Conservation (phyloP, 1,140 invertebrate species). For the Drosophila mojavensis region DNA sequence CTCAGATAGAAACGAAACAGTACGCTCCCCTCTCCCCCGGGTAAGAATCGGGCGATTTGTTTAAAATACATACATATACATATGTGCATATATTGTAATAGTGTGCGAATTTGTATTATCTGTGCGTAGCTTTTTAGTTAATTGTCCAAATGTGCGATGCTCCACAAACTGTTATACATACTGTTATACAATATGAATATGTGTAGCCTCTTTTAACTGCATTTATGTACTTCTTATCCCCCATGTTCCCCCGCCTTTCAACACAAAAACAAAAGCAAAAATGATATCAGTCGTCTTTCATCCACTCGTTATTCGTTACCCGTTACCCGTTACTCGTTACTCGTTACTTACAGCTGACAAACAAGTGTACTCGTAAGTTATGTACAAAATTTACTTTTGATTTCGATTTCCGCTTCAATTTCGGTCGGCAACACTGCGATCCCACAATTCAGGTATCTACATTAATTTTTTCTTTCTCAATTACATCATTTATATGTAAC, state of each 20-base stretch:
- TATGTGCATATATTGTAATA: slow-evolving; percentile 25
- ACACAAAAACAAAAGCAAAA: slow-evolving; percentile 7
- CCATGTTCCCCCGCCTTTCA: not conserved
- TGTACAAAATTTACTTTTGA: slow-evolving; percentile 18
- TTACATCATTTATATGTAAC: slow-evolving; percentile 45
- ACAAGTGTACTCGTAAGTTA: slow-evolving; percentile 50
- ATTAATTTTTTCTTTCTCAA: slow-evolving; percentile 55
- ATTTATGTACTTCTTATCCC: slow-evolving; percentile 26
- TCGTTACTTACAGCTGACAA: slow-evolving; percentile 53
- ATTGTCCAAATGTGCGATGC: slow-evolving; percentile 46
- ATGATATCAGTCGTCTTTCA: slow-evolving; percentile 36
- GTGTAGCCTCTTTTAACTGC: slow-evolving; percentile 23
- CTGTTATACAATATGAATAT: slow-evolving; percentile 48
- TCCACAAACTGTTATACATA: slow-evolving; percentile 46
- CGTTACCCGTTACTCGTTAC: slow-evolving; percentile 32
- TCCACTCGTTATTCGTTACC: slow-evolving; percentile 46
- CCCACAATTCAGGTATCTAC: slow-evolving; percentile 72
- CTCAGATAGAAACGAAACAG: slow-evolving; percentile 47
- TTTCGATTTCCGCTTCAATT: slow-evolving; percentile 15
- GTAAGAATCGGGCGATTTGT: slow-evolving; percentile 43
- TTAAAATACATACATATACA: slow-evolving; percentile 2
- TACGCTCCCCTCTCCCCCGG: slow-evolving; percentile 28
- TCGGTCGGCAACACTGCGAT: slow-evolving; percentile 48
- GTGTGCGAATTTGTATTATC: slow-evolving; percentile 34
- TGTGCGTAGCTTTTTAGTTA: slow-evolving; percentile 46